Evolutionary conservation across 2,113 vertebrate species (phyloP).

Genomic region (Epinephelus moara): DNA sequence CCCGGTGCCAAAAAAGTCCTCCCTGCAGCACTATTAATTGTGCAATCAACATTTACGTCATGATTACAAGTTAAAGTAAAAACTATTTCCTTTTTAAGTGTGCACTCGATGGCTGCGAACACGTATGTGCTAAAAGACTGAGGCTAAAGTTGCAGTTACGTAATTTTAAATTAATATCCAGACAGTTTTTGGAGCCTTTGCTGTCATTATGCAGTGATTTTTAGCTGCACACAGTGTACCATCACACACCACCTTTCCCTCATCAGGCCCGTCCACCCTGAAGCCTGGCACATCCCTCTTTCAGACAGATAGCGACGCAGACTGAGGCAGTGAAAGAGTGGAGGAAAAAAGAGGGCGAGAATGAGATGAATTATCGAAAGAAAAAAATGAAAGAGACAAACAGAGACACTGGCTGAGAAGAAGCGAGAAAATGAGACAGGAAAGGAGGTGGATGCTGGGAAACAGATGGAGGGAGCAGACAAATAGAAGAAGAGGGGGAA

Average conservation of each 20-base stretch:
- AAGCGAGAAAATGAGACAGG: neutral
- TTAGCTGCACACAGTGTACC: neutral
- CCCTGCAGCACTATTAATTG: no score
- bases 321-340: neutral
- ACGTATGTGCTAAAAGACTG: neutral
- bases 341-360: neutral
- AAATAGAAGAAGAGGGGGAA: slow-evolving; percentile 10
- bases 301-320: neutral
- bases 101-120: neutral
- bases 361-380: neutral
- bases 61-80: no score
- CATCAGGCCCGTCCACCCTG: neutral
- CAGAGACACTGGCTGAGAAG: neutral
- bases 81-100: neutral
- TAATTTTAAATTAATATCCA: neutral
- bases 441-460: neutral
- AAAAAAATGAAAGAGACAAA: slow-evolving; percentile 18
- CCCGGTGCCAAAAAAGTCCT: no score
- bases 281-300: slow-evolving; percentile 2
- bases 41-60: no score
- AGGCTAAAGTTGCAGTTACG: neutral
- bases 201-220: neutral
- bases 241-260: neutral
- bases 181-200: neutral
- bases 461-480: slow-evolving; percentile 27